Evolutionary conservation across 2,888 invertebrate species (phyloP).

Genomic region (Smittia sp.): DNA sequence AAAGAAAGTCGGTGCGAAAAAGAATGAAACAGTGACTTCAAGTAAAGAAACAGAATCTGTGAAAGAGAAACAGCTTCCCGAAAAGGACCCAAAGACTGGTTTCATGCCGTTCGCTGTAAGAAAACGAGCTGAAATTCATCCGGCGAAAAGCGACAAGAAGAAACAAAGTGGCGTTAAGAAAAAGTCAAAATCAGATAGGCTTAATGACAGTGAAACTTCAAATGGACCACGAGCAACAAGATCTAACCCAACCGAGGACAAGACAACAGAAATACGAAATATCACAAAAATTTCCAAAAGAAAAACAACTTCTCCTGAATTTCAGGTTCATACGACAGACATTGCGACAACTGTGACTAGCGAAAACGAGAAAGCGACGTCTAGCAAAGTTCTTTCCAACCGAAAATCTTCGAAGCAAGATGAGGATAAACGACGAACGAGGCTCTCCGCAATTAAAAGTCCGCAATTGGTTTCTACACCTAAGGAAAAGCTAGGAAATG

Average conservation of each 20-base stretch:
- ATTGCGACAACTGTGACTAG: background rate
- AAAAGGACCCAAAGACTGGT: constrained; percentile 30
- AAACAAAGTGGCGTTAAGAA: constrained; percentile 5
- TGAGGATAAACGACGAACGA: constrained; percentile 43
- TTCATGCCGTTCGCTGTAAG: constrained; percentile 59
- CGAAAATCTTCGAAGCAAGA: background rate
- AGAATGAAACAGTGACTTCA: constrained; percentile 39
- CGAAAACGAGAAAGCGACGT: background rate
- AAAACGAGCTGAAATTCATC: constrained; percentile 56
- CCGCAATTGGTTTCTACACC: background rate
- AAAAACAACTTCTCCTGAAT: constrained; percentile 22
- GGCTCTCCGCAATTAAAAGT: constrained; percentile 41
- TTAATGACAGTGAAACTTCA: background rate
- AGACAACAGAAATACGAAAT: background rate
- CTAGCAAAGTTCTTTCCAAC: background rate
- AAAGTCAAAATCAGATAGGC: background rate
- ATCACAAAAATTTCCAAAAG: background rate
- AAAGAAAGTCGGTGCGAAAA: constrained; percentile 34
- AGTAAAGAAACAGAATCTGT: constrained; percentile 1
- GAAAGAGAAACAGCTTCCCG: background rate
- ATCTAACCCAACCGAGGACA: constrained; percentile 17
- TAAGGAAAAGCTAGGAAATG: background rate
- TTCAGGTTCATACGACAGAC: background rate
- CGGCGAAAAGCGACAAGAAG: constrained; percentile 45
- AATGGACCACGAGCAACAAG: constrained; percentile 21